Conservation (phyloP, 2,113 vertebrate species). For the Coregonus clupeaformis region DNA sequence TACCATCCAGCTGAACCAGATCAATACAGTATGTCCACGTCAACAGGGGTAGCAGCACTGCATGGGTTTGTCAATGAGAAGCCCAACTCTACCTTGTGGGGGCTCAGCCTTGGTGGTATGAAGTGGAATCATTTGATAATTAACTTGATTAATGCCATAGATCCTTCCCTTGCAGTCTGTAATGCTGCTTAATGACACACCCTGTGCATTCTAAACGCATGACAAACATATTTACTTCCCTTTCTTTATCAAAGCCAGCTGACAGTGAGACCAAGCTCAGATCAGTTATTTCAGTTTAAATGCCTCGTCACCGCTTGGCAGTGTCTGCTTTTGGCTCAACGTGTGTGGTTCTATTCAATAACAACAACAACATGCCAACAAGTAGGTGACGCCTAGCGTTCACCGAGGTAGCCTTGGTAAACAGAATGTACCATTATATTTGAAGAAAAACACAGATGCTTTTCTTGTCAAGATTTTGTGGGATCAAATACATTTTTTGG, state of each 20-base stretch:
- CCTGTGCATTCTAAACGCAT: background rate
- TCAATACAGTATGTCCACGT: background rate
- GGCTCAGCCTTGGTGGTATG: background rate
- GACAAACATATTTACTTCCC: background rate
- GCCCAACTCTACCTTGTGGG: background rate
- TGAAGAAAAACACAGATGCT: background rate
- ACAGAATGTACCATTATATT: background rate
- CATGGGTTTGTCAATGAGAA: background rate
- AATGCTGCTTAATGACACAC: background rate
- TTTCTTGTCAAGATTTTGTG: background rate
- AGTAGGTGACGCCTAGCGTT: background rate
- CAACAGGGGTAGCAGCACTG: background rate
- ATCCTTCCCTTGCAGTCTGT: background rate
- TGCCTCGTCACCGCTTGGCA: background rate
- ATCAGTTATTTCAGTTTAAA: background rate
- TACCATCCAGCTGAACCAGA: background rate
- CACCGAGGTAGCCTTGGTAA: background rate
- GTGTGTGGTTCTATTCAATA: background rate
- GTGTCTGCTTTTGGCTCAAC: background rate
- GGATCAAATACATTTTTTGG: background rate
- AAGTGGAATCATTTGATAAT: slow-evolving; percentile 3
- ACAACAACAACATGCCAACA: too few relatives aligned
- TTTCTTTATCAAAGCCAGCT: background rate
- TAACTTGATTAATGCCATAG: slow-evolving; percentile 1
- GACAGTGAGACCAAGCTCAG: background rate